Conservation (phyloP, 1,140 invertebrate genomes). For the Rhyacophila brunnea region DNA sequence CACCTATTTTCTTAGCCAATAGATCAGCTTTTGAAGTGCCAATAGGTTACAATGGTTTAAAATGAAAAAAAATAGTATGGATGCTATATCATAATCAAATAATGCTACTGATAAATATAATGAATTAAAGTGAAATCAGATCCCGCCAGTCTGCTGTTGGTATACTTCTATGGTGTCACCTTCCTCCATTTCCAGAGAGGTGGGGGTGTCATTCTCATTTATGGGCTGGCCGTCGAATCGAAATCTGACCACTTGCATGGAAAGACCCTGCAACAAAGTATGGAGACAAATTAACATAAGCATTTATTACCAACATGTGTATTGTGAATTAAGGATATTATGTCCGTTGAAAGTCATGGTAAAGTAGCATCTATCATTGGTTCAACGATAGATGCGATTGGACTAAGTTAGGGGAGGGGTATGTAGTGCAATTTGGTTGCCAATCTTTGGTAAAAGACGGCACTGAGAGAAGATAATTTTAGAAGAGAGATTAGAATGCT, state of each 20-base stretch:
- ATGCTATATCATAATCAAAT: slow-evolving; percentile 8
- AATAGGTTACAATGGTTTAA: slow-evolving; percentile 19
- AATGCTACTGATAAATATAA: slow-evolving; percentile 32
- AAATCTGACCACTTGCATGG: slow-evolving; percentile 86
- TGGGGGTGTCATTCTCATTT: slow-evolving; percentile 88
- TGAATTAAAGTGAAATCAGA: slow-evolving; percentile 33
- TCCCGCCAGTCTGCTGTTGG: slow-evolving; percentile 88
- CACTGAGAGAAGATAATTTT: no score
- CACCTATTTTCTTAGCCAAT: no score
- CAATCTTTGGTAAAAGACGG: no score
- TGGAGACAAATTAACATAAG: background rate
- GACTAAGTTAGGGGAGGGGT: no score
- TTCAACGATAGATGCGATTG: no score
- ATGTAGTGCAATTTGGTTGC: no score
- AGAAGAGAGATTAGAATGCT: no score
- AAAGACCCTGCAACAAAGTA: slow-evolving; percentile 64
- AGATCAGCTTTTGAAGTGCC: no score
- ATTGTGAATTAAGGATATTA: no score
- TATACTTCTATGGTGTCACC: slow-evolving; percentile 95
- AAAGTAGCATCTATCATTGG: no score
- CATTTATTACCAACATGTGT: background rate
- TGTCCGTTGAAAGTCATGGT: no score
- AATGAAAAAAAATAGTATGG: slow-evolving; percentile 10
- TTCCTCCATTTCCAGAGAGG: slow-evolving; percentile 90
- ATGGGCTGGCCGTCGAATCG: slow-evolving; percentile 94